These are phyloP conservation scores for Malurus elegans DNA, from an alignment of 2,113 vertebrate species.

Conservation along the genomic window DNA sequence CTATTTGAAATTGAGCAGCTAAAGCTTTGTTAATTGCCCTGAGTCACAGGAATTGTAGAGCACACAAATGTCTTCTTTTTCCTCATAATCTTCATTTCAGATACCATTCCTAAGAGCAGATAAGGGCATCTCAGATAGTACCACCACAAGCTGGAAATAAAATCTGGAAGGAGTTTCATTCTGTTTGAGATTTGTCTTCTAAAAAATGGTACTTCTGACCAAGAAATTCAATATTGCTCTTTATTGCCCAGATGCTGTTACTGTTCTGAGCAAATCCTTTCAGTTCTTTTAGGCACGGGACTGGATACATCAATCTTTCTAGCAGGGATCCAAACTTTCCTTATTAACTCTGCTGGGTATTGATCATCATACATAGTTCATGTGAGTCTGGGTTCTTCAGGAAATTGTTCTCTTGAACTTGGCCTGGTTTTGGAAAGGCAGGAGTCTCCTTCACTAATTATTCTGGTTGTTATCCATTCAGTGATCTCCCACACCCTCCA, in stretches of 20 bases:
- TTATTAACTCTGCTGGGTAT: not conserved
- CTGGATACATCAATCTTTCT: not conserved
- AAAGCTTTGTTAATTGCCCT: not conserved
- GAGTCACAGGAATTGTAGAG: not conserved
- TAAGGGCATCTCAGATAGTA: not conserved
- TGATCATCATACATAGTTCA: not conserved
- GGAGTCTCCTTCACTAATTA: not conserved
- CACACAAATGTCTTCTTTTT: not conserved
- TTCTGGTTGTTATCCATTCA: not conserved
- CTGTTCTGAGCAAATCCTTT: not conserved
- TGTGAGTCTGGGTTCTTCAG: not conserved
- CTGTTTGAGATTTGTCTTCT: not conserved
- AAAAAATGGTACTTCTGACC: not conserved
- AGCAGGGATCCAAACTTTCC: not conserved
- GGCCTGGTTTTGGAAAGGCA: not conserved
- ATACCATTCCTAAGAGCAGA: not conserved
- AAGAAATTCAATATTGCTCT: not conserved
- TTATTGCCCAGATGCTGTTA: not conserved
- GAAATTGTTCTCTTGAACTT: not conserved
- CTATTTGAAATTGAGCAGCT: not conserved
- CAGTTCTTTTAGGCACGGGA: not conserved
- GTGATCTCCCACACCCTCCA: not conserved
- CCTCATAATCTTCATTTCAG: not conserved
- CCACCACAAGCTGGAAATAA: not conserved
- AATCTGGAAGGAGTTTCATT: not conserved